Evolutionary conservation across 2,113 vertebrate species (phyloP).

Genomic region (Noctilio leporinus): DNA sequence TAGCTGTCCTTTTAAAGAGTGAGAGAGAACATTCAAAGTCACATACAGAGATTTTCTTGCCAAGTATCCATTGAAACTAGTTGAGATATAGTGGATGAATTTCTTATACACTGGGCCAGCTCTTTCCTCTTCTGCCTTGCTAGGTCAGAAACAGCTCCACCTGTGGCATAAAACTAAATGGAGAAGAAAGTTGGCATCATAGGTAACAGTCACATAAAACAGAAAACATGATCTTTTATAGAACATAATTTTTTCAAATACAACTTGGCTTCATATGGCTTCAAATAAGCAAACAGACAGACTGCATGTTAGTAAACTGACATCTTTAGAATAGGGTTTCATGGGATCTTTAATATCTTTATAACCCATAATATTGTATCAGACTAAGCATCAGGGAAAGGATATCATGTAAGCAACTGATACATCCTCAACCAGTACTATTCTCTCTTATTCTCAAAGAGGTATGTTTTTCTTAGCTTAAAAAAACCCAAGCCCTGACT

Average conservation of each 20-base stretch:
- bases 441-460: background rate
- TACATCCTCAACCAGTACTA: background rate
- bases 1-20: background rate
- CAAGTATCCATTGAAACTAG: conserved; percentile 24
- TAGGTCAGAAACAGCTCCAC: background rate
- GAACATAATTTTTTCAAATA: background rate
- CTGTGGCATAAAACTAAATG: background rate
- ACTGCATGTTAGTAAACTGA: background rate
- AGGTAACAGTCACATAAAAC: background rate
- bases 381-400: background rate
- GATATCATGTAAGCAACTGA: background rate
- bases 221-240: background rate
- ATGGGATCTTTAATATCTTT: background rate
- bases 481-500: too few relatives aligned
- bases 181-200: background rate
- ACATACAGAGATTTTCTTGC: background rate
- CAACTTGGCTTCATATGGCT: background rate
- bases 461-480: background rate
- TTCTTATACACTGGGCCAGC: background rate
- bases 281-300: background rate
- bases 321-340: background rate
- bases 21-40: conserved; percentile 15
- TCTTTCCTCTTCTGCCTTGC: background rate
- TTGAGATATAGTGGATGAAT: background rate
- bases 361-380: background rate